These are phyloP conservation scores for Gisinianus flammeolus DNA, from an alignment of 2,888 invertebrate genomes.

Conservation along the genomic window DNA sequence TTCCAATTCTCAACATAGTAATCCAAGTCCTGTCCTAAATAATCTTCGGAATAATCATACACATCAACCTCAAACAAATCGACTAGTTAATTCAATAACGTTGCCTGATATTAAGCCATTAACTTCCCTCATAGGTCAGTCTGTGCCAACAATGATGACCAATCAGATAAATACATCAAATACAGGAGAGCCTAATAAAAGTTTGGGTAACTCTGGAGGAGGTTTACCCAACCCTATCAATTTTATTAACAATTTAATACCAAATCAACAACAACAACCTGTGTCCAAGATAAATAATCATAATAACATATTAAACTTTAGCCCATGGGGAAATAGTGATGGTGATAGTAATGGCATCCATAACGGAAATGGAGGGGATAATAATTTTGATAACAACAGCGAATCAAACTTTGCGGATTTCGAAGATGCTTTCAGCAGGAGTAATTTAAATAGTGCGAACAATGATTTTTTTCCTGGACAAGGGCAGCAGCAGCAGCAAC, in stretches of 20 bases:
- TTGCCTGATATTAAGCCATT: conserved; percentile 62
- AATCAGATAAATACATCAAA: conserved; percentile 39
- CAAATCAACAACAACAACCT: conserved; percentile 24
- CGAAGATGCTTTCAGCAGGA: conserved; percentile 51
- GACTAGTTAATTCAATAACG: conserved; percentile 56
- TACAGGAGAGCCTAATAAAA: neutral
- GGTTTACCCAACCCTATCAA: conserved; percentile 49
- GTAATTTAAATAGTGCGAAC: conserved; percentile 20
- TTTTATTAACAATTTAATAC: conserved; percentile 54
- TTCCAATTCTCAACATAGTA: conserved; percentile 49
- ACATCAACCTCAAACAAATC: conserved; percentile 41
- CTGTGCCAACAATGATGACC: conserved; percentile 26
- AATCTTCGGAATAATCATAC: conserved; percentile 47
- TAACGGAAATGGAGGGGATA: conserved; percentile 32
- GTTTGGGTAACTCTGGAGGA: conserved; percentile 16
- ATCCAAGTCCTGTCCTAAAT: conserved; percentile 56
- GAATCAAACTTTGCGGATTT: conserved; percentile 56
- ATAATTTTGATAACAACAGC: conserved; percentile 40
- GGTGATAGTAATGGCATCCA: conserved; percentile 5
- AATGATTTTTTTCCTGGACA: conserved; percentile 20
- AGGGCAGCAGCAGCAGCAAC: conserved; percentile 8
- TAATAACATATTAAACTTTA: conserved; percentile 20
- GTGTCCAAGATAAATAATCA: conserved; percentile 23
- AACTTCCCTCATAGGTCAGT: conserved; percentile 61
- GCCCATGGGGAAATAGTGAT: conserved; percentile 26